These are phyloP conservation scores for Toxotes jaculatrix DNA, from an alignment of 2,113 vertebrate genomes.

Conservation along the genomic window DNA sequence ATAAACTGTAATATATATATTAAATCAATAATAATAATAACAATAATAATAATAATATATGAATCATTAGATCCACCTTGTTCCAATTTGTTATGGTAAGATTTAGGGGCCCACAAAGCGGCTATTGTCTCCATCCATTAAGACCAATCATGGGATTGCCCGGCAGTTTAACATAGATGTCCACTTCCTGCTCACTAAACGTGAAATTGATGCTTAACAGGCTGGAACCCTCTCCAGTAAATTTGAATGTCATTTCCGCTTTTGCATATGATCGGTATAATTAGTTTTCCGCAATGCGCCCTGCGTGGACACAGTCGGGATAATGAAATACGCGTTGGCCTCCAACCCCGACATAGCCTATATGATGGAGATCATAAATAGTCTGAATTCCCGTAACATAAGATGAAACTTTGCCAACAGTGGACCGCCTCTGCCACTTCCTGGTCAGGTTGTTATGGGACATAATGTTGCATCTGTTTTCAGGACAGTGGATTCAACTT, in stretches of 20 bases:
- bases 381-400: slow-evolving; percentile 32
- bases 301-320: slow-evolving; percentile 32
- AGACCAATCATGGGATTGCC: slow-evolving; percentile 51
- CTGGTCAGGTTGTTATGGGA: background rate
- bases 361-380: slow-evolving; percentile 58
- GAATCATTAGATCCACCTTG: slow-evolving; percentile 6
- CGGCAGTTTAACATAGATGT: slow-evolving; percentile 64
- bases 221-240: slow-evolving; percentile 67
- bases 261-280: slow-evolving; percentile 68
- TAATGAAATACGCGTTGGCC: slow-evolving; percentile 54
- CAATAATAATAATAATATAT: slow-evolving; percentile 11
- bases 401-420: slow-evolving; percentile 28
- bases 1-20: background rate
- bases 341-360: slow-evolving; percentile 35
- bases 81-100: slow-evolving; percentile 31
- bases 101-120: slow-evolving; percentile 30
- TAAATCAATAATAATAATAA: background rate
- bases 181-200: slow-evolving; percentile 73
- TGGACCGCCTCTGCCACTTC: background rate
- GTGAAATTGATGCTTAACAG: slow-evolving; percentile 79
- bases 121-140: slow-evolving; percentile 56
- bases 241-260: slow-evolving; percentile 72
- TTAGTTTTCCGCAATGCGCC: slow-evolving; percentile 62
- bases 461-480: background rate
- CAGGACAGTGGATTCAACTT: background rate